A percentile compares a stretch with the other conserved stretches of the same genome.
Evolutionary conservation across 2,797 vertebrate species (phyloP).

Genomic region (Alcedo atthis): DNA sequence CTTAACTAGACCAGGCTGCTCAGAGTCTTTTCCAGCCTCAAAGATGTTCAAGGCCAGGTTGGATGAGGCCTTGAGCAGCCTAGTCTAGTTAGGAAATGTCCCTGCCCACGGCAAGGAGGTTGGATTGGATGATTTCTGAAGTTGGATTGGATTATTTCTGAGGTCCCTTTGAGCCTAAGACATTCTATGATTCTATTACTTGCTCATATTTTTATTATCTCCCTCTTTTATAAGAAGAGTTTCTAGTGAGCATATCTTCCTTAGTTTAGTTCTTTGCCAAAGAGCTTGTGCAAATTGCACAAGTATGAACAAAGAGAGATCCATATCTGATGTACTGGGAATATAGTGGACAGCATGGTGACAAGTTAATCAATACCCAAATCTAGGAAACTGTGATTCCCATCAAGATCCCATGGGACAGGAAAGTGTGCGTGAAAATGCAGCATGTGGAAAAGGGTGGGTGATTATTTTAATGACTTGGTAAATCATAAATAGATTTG

Average conservation of each 20-base stretch:
- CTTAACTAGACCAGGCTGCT: no score
- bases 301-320: neutral
- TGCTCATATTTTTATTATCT: neutral
- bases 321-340: neutral
- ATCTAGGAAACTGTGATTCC: neutral
- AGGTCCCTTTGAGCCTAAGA: no score
- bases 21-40: no score
- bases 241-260: neutral
- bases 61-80: no score
- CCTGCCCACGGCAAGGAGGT: no score
- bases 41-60: no score
- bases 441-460: neutral
- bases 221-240: neutral
- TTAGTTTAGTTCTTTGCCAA: neutral
- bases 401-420: accelerated
- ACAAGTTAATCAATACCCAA: neutral
- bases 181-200: neutral
- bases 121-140: no score
- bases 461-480: neutral
- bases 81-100: no score
- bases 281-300: neutral
- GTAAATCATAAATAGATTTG: neutral
- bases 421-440: neutral
- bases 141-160: no score
- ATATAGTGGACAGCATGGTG: accelerated